Evolutionary conservation across 2,888 invertebrate genomes (phyloP), one percentile per base, ranked within the genome.

Genomic region (Hydraecia micacea): DNA sequence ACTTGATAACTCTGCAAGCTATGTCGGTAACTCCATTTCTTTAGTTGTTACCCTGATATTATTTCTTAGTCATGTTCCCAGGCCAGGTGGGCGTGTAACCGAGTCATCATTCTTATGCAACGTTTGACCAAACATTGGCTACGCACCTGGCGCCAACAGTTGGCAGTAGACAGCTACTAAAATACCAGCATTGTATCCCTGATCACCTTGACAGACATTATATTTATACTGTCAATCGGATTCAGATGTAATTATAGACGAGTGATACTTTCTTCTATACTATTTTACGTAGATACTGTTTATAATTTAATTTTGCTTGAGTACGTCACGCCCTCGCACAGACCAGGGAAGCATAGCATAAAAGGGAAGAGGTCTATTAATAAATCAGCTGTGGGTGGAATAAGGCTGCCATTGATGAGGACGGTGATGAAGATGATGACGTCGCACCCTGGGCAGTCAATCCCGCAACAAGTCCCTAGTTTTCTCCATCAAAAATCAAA

Each of bases 111-210:
- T 86, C 39, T 80, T 80, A 78, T 82, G 77, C 77, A 88, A 87
- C 62, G 32, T 89, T 89, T 71, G 80, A 9, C 9, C 85, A 72
- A 88, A 90, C 74, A 46, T 80, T 87, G 39, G 80, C 68, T 42
- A 46, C 9, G 18, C 70, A 78, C 84, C 88, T 89, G 89, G 86
- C 86, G 81, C 80, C 79, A 78, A 73, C 46, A 42, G 75, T 88
- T 92, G 91, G 91, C 91, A 90, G 83, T 66, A 28, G 66, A 78
- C 80, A 75, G 73, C 77, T 85, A 86, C 83, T 76, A 46, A 91
- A 91, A 93, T 92, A 92, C 82, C 75, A 78, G 86, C 89, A 91
- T 92, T 91, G 93, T 92, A 90, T 91, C 90, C 90, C 92, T 87
- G 88, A 82, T 88, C 88, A 91, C 93, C 93, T 93, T 93, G 93